Base-by-base conservation (phyloP, 1,140 invertebrate species). In the Drosophila gunungcola region DNA sequence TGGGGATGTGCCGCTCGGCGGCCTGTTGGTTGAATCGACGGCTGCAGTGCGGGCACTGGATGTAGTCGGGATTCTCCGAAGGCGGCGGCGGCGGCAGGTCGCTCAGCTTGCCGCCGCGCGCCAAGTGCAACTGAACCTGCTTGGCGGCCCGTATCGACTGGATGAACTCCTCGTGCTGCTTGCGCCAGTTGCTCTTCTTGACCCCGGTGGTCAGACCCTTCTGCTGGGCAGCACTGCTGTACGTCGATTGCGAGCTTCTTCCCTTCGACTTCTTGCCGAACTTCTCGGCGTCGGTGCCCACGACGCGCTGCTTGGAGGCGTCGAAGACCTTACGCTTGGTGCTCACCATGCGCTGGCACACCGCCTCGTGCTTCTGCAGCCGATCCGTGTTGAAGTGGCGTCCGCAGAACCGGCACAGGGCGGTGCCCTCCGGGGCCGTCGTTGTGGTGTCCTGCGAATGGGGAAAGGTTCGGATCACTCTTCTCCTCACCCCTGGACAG, bases 101-200 rank as follows among this genome's bases (percentile, higher is more conserved):
- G 45, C 95, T 95, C 6, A 98, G 85, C 84, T 97, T 97, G n/a
- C 94, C 97, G 54, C 98, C 98, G 16, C 95, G 95, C 1, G 96
- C 97, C 63, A 99, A 92, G 91, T 98, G 95, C 1, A 95, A 94
- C 85, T 97, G 95, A n/a, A 97, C 96, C 86, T 96, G 94, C 91
- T 98, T 98, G 0, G 98, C 98, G 2, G 97, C 96, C 16, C 97
- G 94, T 62, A 99, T 97, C 0, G 97, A 95, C 61, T 95, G 93
- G 52, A 99, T 97, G 92, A 99, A 99, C 76, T 97, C 97, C 90
- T 98, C 97, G 92, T 98, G 98, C 86, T 98, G 97, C 90, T 96
- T 94, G 9, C 98, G 94, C 98, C 98, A 99, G 92, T 97, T 96
- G 56, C 93, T 95, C 84, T 96, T 96, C 76, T 95, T 95, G 0